Conservation (phyloP, 2,888 invertebrate genomes). For the Panzeria rudis region DNA sequence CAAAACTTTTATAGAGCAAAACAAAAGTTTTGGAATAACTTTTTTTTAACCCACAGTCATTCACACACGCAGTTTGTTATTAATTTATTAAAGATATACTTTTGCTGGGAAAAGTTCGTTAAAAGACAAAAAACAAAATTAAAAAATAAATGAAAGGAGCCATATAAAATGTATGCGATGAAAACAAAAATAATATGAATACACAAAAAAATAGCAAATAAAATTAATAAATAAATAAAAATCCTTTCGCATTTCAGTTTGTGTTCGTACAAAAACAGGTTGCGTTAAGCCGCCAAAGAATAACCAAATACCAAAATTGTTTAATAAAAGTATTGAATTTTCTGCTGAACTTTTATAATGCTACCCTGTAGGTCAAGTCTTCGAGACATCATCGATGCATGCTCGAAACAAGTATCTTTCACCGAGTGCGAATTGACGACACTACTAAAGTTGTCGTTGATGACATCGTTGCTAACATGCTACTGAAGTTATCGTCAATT, state of each 20-base stretch:
- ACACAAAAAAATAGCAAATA: not conserved
- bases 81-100: constrained; percentile 42
- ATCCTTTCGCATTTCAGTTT: not conserved
- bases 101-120: constrained; percentile 18
- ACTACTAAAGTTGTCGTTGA: too few species aligned
- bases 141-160: not conserved
- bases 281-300: too few species aligned
- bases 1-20: not conserved
- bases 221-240: not conserved
- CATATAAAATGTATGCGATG: not conserved
- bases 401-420: too few species aligned
- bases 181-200: not conserved
- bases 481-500: too few species aligned
- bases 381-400: too few species aligned
- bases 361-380: too few species aligned
- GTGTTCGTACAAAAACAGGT: too few species aligned
- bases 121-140: not conserved
- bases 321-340: not conserved
- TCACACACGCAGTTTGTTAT: constrained; percentile 22
- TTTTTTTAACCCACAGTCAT: not conserved
- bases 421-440: too few species aligned
- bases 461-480: too few species aligned
- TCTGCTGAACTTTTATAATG: too few species aligned
- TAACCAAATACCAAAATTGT: not conserved
- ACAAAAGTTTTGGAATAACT: constrained; percentile 4